phyloP scores from a whole-genome alignment of 2,113 vertebrate genomes.

The Polypterus senegalus region DNA sequence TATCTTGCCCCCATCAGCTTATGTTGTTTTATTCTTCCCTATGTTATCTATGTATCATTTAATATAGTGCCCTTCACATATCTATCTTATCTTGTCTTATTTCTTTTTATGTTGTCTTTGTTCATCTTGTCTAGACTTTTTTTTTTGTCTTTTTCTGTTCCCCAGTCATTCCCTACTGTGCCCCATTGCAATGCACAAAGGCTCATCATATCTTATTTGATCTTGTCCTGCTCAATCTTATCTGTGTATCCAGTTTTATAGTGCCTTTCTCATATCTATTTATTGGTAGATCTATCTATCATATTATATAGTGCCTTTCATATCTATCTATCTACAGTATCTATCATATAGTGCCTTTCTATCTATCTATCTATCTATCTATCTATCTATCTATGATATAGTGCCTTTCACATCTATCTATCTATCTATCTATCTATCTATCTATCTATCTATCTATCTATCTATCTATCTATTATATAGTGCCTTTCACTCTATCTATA shows the following conservation, averaged over 20 bases:
- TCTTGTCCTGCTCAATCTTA: background rate
- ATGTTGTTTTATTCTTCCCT: no score
- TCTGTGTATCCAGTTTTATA: constrained; percentile 25
- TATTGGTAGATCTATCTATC: background rate
- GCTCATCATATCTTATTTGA: background rate
- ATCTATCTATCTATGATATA: constrained; percentile 22
- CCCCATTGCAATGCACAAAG: no score
- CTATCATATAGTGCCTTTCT: constrained; percentile 31
- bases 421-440: no score
- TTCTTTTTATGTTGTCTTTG: background rate
- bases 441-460: no score
- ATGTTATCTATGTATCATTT: no score
- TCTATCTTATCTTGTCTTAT: no score
- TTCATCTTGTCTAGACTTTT: background rate
- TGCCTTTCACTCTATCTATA: no score
- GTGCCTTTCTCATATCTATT: constrained; percentile 25
- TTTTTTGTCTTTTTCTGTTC: background rate
- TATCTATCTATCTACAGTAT: constrained; percentile 40
- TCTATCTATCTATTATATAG: no score
- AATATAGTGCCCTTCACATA: no score
- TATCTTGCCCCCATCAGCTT: no score
- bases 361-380: constrained; percentile 47
- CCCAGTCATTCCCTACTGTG: background rate
- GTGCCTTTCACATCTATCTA: constrained; percentile 29
- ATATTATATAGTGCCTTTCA: constrained; percentile 36